Evolutionary conservation across 2,888 invertebrate species (phyloP).

Genomic region (Pyrgus malvae): DNA sequence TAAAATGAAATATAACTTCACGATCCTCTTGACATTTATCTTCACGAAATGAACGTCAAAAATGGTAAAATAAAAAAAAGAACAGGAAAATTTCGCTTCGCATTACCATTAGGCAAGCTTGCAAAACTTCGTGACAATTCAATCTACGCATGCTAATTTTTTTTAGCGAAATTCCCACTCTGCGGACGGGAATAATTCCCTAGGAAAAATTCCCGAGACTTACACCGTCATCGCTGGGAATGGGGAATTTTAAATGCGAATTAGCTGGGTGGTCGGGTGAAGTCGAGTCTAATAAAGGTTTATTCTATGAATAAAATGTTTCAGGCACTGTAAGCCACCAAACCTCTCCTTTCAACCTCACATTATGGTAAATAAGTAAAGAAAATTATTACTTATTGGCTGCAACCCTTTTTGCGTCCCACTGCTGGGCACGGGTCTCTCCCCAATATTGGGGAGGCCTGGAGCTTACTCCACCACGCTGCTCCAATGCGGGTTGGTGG

Average conservation of each 20-base stretch:
- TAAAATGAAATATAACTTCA: slow-evolving; percentile 1
- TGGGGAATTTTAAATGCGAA: neutral
- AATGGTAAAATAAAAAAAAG: slow-evolving; percentile 28
- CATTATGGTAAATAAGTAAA: too few relatives aligned
- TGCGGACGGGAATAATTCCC: slow-evolving; percentile 5
- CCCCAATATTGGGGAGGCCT: too few relatives aligned
- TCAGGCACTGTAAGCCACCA: neutral
- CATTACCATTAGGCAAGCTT: slow-evolving; percentile 41
- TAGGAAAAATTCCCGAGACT: slow-evolving; percentile 5
- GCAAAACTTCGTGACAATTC: slow-evolving; percentile 44
- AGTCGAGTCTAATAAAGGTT: neutral
- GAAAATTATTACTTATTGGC: too few relatives aligned
- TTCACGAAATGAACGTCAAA: slow-evolving; percentile 1
- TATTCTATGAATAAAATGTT: neutral
- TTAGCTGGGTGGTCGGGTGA: neutral
- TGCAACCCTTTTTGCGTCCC: too few relatives aligned
- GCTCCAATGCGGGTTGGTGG: too few relatives aligned
- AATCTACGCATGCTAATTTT: slow-evolving; percentile 50
- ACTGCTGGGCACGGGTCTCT: too few relatives aligned
- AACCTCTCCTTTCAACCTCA: too few relatives aligned
- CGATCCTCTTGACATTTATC: slow-evolving; percentile 3
- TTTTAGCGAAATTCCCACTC: slow-evolving; percentile 18
- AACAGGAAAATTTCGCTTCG: slow-evolving; percentile 33
- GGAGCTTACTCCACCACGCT: too few relatives aligned
- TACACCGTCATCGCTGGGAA: neutral